phyloP scores from a whole-genome alignment of 2,888 invertebrate species.

The Netelia virgata region DNA sequence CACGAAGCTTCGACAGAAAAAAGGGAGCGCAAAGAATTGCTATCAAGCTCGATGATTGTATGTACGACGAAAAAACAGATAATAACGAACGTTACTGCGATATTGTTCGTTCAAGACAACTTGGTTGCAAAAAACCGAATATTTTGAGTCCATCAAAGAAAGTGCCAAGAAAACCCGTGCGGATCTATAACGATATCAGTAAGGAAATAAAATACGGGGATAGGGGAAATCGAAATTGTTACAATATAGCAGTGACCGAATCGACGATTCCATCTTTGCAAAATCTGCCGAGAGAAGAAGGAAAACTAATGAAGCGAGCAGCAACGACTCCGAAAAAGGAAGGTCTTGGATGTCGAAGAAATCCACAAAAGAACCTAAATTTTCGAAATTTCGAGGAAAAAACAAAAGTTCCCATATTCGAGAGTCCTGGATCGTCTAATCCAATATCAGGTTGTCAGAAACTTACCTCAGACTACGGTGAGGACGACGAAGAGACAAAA shows the following conservation, averaged over 20 bases:
- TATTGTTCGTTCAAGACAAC: not conserved
- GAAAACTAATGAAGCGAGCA: not conserved
- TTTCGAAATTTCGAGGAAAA: constrained; percentile 21
- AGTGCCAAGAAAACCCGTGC: constrained; percentile 18
- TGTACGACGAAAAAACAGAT: constrained; percentile 73
- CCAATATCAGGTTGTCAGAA: constrained; percentile 42
- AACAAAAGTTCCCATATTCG: constrained; percentile 10
- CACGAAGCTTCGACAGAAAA: constrained; percentile 41
- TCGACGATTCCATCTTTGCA: not conserved
- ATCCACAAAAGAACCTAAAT: constrained; percentile 3
- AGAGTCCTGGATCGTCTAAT: constrained; percentile 67
- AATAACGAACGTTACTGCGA: not conserved
- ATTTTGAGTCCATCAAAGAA: constrained; percentile 9
- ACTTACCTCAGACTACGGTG: not conserved
- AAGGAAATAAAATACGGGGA: not conserved
- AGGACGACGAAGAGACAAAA: constrained; percentile 54
- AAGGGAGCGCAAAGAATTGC: constrained; percentile 66
- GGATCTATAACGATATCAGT: constrained; percentile 29
- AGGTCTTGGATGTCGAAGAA: not conserved
- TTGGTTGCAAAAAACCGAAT: not conserved
- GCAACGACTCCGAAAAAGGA: not conserved
- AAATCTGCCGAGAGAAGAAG: not conserved
- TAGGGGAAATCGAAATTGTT: not conserved
- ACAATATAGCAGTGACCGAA: not conserved
- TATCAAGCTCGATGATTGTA: constrained; percentile 74